Conservation (phyloP, 2,797 vertebrate genomes). For the Coranthus polyacanthus region DNA sequence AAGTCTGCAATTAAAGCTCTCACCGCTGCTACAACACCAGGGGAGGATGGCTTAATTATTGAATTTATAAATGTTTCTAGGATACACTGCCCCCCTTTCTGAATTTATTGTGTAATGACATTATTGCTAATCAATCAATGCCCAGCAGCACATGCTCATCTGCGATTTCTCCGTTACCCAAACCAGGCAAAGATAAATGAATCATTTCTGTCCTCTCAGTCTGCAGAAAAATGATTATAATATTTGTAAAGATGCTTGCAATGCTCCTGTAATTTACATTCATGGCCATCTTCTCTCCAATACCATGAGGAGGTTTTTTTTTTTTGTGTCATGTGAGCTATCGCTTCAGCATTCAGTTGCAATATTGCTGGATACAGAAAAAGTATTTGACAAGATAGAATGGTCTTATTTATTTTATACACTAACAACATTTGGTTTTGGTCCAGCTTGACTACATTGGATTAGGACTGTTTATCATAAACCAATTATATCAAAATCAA, state of each 20-base stretch:
- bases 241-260: not conserved
- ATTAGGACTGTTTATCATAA: too few relatives aligned
- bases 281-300: too few relatives aligned
- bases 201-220: not conserved
- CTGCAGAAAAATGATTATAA: slow-evolving; percentile 13
- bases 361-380: too few relatives aligned
- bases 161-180: not conserved
- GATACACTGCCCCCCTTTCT: not conserved
- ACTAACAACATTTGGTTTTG: too few relatives aligned
- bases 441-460: too few relatives aligned
- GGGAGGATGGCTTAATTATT: not conserved
- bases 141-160: not conserved
- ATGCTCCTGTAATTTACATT: too few relatives aligned
- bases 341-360: too few relatives aligned
- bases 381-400: too few relatives aligned
- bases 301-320: too few relatives aligned
- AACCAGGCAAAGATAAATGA: not conserved
- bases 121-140: not conserved
- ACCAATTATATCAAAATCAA: too few relatives aligned
- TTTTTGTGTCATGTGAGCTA: too few relatives aligned
- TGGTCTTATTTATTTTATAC: too few relatives aligned
- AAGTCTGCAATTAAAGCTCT: slow-evolving; percentile 1
- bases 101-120: not conserved
- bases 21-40: not conserved
- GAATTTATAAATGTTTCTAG: slow-evolving; percentile 8